Evolutionary conservation across 1,140 invertebrate species (phyloP), one percentile per base, ranked within the genome.

Genomic region (Drepana arcuata): DNA sequence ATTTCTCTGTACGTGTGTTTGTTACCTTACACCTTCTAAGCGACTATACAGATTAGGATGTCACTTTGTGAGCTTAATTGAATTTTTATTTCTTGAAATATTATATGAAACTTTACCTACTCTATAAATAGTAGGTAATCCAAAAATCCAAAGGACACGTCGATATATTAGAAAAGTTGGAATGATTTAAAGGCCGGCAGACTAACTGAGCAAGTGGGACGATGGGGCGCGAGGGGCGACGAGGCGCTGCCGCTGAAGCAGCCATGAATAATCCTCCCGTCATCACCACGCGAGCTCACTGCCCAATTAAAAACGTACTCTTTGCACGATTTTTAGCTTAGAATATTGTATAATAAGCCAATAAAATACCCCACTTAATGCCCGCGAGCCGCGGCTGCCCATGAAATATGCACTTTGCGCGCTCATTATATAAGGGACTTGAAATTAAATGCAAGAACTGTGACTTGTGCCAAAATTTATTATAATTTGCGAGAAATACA

Each of bases 301-400:
- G 69, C 73, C 72, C 77, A 81, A 81, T 81, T 81, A 81, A 81
- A 81, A 81, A 75, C 72, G 66, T 79, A 75, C 77, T 81, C 77
- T 77, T 74, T 78, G 65, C 67, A 77, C 68, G 68, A 81, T 72
- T 79, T 78, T 81, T 74, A 81, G 77, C 73, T 81, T 75, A 81
- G 77, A 77, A 78, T 81, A 78, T 81, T 74, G 77, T 75, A 81
- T 81, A 81, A 81, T 81, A 81, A 81, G 66, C 73, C 77, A 67
- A 81, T 81, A 81, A 81, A 81, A 71, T 77, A 81, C 73, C 67
- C 71, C 71, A 72, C 77, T 78, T 75, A 74, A 77, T 68, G 77
- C 68, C 72, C 48, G 57, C 55, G 60, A 54, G 53, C 56, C 46
- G 37, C 59, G n/a, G 60, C 37, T 51, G 42, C 59, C 53, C 43